Evolutionary conservation across 2,797 vertebrate genomes (phyloP).

Genomic region (Spinus olivaceus): DNA sequence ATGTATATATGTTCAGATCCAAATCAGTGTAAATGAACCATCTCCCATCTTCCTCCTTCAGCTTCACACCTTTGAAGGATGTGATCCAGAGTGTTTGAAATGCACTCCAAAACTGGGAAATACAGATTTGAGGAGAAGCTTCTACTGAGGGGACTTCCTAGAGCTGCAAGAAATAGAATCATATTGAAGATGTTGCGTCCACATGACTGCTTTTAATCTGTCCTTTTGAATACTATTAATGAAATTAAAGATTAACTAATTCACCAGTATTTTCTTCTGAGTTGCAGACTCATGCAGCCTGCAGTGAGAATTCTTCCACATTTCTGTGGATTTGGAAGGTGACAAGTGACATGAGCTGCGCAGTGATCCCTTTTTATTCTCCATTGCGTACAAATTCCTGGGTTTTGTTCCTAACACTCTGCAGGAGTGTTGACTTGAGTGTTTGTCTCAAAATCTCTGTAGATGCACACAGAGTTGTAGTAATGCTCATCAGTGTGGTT

Average conservation of each 20-base stretch:
- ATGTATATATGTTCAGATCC: not conserved
- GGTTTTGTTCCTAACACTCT: rapidly evolving
- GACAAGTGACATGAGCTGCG: not conserved
- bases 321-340: not conserved
- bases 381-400: not conserved
- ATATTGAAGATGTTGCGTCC: not conserved
- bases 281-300: not conserved
- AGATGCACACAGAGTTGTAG: not conserved
- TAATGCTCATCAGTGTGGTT: not conserved
- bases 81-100: not conserved
- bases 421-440: not conserved
- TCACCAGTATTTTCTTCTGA: not conserved
- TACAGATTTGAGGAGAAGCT: not conserved
- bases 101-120: conserved; percentile 1
- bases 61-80: not conserved
- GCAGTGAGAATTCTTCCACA: not conserved
- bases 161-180: not conserved
- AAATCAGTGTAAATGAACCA: not conserved
- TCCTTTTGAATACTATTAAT: not conserved
- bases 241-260: not conserved
- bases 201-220: not conserved
- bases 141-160: not conserved
- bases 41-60: not conserved
- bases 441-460: not conserved
- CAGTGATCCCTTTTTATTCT: not conserved